Percentiles rank a stretch among this genome's conserved stretches.
Conservation (phyloP, 2,113 vertebrate species). For the Otus sunia region DNA sequence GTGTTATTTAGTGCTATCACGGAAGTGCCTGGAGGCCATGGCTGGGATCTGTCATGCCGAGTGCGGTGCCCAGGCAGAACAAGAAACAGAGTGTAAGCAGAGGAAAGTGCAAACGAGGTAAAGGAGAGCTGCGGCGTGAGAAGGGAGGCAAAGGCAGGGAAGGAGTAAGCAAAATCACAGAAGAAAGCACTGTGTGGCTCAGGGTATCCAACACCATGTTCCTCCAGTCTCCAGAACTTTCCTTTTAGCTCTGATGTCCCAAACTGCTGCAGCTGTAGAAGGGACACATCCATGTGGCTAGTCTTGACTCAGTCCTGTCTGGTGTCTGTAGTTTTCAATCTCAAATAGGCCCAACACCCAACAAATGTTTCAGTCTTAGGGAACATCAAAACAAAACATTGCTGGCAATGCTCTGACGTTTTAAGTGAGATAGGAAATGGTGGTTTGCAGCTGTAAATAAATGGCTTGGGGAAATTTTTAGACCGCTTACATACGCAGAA, state of each 20-base stretch:
- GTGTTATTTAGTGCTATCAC: not conserved
- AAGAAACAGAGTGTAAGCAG: not conserved
- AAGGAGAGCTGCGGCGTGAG: not conserved
- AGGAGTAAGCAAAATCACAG: not conserved
- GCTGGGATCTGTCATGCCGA: not conserved
- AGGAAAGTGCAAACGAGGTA: constrained; percentile 6
- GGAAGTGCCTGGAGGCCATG: not conserved
- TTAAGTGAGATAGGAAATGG: not conserved
- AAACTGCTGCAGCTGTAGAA: not conserved
- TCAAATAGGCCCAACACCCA: not conserved
- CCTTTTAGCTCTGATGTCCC: not conserved
- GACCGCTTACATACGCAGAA: not conserved
- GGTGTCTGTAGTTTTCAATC: not conserved
- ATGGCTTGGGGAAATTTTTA: not conserved
- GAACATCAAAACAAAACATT: not conserved
- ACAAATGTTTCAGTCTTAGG: not conserved
- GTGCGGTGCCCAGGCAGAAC: not conserved
- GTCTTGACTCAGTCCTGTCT: fast-evolving
- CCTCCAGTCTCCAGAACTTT: not conserved
- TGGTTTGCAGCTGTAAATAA: not conserved
- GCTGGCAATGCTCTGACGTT: not conserved
- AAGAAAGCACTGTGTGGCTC: not conserved
- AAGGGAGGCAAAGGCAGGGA: not conserved
- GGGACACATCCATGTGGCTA: fast-evolving
- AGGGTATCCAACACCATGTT: fast-evolving